Percentiles rank a stretch among this genome's conserved stretches.
These are phyloP conservation scores for Lochmaea capreae DNA, from an alignment of 2,888 invertebrate species.

Conservation along the genomic window DNA sequence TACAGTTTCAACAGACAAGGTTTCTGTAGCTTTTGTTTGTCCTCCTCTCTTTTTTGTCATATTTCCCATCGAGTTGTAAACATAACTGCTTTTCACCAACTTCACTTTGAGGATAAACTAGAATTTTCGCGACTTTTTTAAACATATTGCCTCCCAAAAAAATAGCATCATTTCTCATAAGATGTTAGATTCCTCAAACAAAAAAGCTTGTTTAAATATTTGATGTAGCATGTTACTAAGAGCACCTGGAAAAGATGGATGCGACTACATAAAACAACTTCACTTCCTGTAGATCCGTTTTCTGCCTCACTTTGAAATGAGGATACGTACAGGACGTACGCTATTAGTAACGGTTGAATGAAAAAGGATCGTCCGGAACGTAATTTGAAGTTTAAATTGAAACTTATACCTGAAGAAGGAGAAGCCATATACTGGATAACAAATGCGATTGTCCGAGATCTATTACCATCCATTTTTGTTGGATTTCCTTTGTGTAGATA, in stretches of 20 bases:
- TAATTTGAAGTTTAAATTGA: constrained; percentile 6
- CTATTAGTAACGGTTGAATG: not conserved
- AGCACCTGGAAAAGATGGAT: not conserved
- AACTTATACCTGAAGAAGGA: constrained; percentile 10
- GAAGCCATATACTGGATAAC: not conserved
- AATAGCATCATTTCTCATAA: too few relatives aligned
- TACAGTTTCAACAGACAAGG: too few relatives aligned
- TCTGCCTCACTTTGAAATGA: not conserved
- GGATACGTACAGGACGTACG: not conserved
- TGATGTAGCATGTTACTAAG: not conserved
- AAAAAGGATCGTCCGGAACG: constrained; percentile 5
- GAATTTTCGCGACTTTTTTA: too few relatives aligned
- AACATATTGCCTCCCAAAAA: too few relatives aligned
- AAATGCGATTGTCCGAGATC: not conserved
- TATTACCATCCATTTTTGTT: constrained; percentile 5
- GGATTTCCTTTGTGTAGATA: not conserved
- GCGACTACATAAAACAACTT: not conserved
- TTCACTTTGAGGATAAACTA: too few relatives aligned
- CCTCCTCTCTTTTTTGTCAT: too few relatives aligned
- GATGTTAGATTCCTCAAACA: too few relatives aligned
- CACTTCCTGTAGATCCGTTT: not conserved
- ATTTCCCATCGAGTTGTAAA: too few relatives aligned
- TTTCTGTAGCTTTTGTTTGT: too few relatives aligned
- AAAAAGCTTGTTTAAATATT: not conserved
- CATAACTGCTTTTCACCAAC: too few relatives aligned